Base-by-base conservation (phyloP, 2,888 invertebrate genomes). In the Drosophila prolongata region DNA sequence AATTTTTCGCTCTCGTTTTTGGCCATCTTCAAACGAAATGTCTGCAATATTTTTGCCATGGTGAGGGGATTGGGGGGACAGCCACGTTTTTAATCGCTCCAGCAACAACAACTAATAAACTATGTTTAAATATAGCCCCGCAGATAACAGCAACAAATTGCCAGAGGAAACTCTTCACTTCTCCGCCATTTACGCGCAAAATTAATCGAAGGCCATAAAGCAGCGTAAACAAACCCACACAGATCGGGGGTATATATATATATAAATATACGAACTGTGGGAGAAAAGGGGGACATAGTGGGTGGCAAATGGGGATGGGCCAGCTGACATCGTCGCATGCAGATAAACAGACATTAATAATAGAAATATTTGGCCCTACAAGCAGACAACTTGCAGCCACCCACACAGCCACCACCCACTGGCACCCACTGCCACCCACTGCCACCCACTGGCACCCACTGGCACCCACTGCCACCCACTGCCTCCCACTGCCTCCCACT, bases 141-240 rank as follows among this genome's bases (percentile, higher is more conserved):
- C 68, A 54, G 59, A 68, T 47, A 64, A 50, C 47, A 61, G 42
- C 53, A 69, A 69, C 69, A 80, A 83, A 83, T 86, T 77, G 86
- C 79, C 79, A 80, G 80, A 67, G 79, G 79, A 80, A 86, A 80
- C 80, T 77, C 72, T 24, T 53, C 72, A n/a, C 19, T 16, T 52
- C 34, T 5, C 49, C 34, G 11, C 59, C 68, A 71, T 78, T 82
- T 85, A 64, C 84, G 84, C 79, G 79, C 59, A 86, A 76, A 71
- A 83, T 83, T 83, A 83, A 83, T 83, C 79, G 83, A 80, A 80
- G 80, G 80, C 80, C 84, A 83, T 83, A 80, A 86, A 86, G 76
- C 77, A 83, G 70, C 70, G 74, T 43, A 79, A 66, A 79, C 77
- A 83, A 73, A 69, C 16, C 47, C 43, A 43, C 42, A 55, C 46